Evolutionary conservation across 2,797 vertebrate species (phyloP).

Genomic region (Molossus molossus): DNA sequence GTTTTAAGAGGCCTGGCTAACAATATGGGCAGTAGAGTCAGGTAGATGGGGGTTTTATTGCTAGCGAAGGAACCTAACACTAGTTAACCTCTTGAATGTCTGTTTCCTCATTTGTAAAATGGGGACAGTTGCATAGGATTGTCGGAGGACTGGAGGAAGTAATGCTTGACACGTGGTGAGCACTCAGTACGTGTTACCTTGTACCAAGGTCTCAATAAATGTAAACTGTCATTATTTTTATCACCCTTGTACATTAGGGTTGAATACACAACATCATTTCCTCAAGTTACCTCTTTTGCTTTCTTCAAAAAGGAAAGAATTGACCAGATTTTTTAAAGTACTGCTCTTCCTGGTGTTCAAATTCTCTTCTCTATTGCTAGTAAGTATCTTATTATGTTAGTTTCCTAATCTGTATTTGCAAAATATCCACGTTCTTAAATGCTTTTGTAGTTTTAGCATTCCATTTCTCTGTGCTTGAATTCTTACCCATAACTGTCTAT

Average conservation of each 20-base stretch:
- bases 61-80: neutral
- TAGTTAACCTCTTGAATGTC: neutral
- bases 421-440: neutral
- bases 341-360: neutral
- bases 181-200: neutral
- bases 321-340: slow-evolving; percentile 1
- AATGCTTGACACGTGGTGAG: neutral
- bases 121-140: neutral
- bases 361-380: neutral
- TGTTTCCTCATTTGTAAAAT: neutral
- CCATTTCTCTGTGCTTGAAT: neutral
- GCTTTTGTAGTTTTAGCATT: neutral
- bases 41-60: neutral
- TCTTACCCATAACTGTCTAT: neutral
- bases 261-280: neutral
- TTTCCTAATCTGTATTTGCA: slow-evolving; percentile 45
- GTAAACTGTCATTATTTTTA: slow-evolving; percentile 5
- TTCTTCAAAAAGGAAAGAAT: slow-evolving; percentile 16
- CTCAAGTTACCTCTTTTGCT: neutral
- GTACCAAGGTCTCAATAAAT: neutral
- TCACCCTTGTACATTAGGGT: neutral
- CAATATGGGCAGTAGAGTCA: neutral
- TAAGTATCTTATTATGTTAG: neutral
- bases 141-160: neutral
- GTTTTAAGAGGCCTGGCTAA: neutral